These are phyloP conservation scores for Climacteris rufus DNA, from an alignment of 2,113 vertebrate genomes.

Conservation along the genomic window DNA sequence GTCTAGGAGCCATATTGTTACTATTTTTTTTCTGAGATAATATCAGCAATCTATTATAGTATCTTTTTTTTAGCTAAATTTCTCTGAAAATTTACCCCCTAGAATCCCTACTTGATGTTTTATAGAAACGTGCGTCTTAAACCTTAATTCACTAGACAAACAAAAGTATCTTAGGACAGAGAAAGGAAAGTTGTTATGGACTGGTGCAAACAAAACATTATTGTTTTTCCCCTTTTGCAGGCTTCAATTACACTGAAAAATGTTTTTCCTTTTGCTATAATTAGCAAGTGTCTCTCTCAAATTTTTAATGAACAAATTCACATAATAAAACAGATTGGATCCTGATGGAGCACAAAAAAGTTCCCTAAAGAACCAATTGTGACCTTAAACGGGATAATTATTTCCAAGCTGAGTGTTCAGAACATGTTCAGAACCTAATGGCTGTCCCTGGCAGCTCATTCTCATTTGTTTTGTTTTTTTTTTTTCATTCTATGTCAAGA, in stretches of 20 bases:
- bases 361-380: not conserved
- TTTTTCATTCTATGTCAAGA: not conserved
- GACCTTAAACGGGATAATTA: not conserved
- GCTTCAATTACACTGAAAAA: not conserved
- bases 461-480: not conserved
- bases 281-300: not conserved
- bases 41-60: not conserved
- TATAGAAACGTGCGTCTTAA: not conserved
- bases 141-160: not conserved
- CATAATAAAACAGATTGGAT: not conserved
- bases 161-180: not conserved
- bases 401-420: not conserved
- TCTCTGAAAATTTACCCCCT: not conserved
- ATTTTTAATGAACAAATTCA: not conserved
- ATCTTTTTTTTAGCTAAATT: not conserved
- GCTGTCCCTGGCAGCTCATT: not conserved
- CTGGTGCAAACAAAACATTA: not conserved
- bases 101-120: not conserved
- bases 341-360: not conserved
- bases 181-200: not conserved
- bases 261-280: not conserved
- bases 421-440: not conserved
- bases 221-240: not conserved
- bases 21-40: not conserved
- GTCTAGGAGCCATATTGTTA: not conserved